Evolutionary conservation across 1,140 invertebrate genomes (phyloP), one percentile per base, ranked within the genome.

Genomic region (Colletes latitarsis): DNA sequence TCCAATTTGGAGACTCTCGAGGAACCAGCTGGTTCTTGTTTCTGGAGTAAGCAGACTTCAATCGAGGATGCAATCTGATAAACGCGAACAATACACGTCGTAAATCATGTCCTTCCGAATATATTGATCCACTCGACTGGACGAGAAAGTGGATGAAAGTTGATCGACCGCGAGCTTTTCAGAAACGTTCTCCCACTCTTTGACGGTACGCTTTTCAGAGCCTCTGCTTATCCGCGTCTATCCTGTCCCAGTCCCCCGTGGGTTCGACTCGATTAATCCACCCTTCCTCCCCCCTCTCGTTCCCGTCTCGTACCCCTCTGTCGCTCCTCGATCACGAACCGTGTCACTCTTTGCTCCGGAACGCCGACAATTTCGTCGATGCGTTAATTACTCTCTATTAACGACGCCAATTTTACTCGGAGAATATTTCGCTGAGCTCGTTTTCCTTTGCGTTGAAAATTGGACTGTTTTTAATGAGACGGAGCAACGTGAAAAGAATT

Each of bases 341-440:
- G 57, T 70, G 79, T 85, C 83, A 85, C 74, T 77, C 83, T 81
- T 85, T 77, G 64, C 49, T 9, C 49, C 57, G 66, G 30, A 69
- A 72, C 53, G 49, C 66, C 68, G 53, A 70, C 68, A 62, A 41
- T 84, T 73, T 73, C 73, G 49, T 52, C 79, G 66, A 84, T 73
- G 73, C 83, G 84, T 86, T 85, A 86, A 86, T 86, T 86, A 86
- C 68, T 86, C 39, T 72, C 85, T 66, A 82, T 86, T 82, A 77
- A 71, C 41, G 57, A 12, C 77, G 77, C 30, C 30, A 30, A 30
- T 30, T 30, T 30, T 30, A 30, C 30, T 30, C 30, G 30, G 30
- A 30, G 30, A 30, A 30, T 30, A 30, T 30, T 2, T 30, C 30
- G 2, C 30, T 30, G 30, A 30, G 30, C 30, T 2, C 30, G 30